Percentiles rank a stretch among this genome's conserved stretches.
Conservation (phyloP, 2,797 vertebrate genomes). For the Okamejei kenojei region DNA sequence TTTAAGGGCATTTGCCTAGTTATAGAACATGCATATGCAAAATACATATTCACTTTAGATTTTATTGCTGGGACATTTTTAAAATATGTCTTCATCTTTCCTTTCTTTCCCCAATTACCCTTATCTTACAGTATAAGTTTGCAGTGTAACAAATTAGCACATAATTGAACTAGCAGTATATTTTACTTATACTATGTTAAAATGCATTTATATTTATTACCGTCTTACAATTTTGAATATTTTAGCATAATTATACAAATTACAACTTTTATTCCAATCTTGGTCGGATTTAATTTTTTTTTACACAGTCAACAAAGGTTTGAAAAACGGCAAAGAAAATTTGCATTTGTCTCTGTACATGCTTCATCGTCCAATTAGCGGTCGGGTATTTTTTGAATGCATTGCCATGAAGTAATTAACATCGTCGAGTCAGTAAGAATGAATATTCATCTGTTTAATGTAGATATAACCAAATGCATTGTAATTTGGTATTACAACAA, state of each 20-base stretch:
- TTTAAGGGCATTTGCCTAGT: background rate
- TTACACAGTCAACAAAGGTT: background rate
- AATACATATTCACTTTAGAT: background rate
- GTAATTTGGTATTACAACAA: background rate
- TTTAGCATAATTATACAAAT: slow-evolving; percentile 10
- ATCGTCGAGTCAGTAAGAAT: background rate
- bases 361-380: background rate
- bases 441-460: background rate
- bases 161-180: background rate
- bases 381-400: background rate
- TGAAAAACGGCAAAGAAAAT: background rate
- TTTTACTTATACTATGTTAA: background rate
- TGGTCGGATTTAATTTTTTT: background rate
- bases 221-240: background rate
- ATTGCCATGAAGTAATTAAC: background rate
- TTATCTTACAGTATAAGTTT: background rate
- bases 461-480: background rate
- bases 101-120: background rate
- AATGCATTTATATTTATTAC: slow-evolving; percentile 17
- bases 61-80: background rate
- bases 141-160: background rate
- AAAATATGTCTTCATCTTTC: background rate
- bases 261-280: background rate
- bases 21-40: background rate
- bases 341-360: background rate